phyloP scores from a whole-genome alignment of 2,797 vertebrate species.

The Botia almorhae region DNA sequence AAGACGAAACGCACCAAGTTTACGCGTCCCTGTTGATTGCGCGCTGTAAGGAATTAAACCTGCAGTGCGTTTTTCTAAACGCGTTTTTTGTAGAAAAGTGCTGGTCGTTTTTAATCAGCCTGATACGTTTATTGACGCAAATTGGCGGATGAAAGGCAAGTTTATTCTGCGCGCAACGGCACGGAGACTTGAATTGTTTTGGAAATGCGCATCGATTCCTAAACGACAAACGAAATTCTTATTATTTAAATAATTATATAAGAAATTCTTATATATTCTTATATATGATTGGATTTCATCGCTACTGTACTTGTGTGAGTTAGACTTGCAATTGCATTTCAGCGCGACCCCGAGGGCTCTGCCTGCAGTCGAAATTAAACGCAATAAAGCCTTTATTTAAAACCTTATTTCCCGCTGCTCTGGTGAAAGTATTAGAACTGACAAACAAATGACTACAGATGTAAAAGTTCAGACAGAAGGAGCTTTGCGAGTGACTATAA shows the following conservation, averaged over 20 bases:
- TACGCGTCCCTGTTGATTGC: conserved; percentile 17
- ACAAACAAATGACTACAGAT: neutral
- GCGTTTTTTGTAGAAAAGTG: neutral
- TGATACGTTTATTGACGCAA: neutral
- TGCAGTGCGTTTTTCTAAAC: conserved; percentile 32
- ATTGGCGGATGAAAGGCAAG: neutral
- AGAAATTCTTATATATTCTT: too few species aligned
- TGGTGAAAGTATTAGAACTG: neutral
- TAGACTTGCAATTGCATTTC: neutral
- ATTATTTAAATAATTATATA: too few species aligned
- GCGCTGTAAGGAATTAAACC: neutral
- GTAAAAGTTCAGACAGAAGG: conserved; percentile 8
- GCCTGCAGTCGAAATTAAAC: neutral
- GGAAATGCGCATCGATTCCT: neutral
- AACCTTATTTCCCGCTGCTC: neutral
- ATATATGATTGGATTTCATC: neutral
- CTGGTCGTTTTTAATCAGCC: neutral
- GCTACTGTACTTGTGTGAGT: conserved; percentile 13
- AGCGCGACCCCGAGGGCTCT: neutral
- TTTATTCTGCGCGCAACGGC: conserved; percentile 14
- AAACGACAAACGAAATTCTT: neutral
- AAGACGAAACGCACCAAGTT: conserved; percentile 23
- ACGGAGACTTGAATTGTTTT: conserved; percentile 7
- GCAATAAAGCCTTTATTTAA: neutral
- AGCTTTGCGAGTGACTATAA: conserved; percentile 49